Percentiles rank a stretch among this genome's conserved stretches.
Evolutionary conservation across 2,113 vertebrate species (phyloP).

Genomic region (Corydoras maculifer): DNA sequence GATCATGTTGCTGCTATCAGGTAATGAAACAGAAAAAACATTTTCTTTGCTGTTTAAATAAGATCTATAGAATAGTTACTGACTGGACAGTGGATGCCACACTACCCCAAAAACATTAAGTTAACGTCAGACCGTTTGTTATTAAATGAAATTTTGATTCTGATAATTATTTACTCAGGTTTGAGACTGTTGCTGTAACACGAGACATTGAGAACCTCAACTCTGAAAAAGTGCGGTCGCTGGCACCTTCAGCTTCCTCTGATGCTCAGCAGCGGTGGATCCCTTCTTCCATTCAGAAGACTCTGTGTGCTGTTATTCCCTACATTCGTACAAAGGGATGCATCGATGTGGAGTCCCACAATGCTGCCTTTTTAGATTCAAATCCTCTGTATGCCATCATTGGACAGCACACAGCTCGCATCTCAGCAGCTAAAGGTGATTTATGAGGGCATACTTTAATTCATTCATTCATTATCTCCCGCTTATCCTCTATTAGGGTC

Average conservation of each 20-base stretch:
- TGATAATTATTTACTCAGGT: conserved; percentile 57
- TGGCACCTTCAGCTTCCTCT: conserved; percentile 56
- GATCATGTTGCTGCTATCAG: conserved; percentile 55
- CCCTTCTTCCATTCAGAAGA: conserved; percentile 38
- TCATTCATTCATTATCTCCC: too few relatives aligned
- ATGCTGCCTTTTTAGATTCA: conserved; percentile 56
- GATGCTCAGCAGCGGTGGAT: conserved; percentile 12
- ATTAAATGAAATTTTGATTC: too few relatives aligned
- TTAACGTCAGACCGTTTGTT: too few relatives aligned
- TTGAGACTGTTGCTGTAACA: conserved; percentile 65
- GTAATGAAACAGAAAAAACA: conserved; percentile 52
- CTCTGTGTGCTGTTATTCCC: conserved; percentile 49
- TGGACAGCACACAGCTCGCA: conserved; percentile 58
- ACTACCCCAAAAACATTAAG: too few relatives aligned
- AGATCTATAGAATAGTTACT: too few relatives aligned
- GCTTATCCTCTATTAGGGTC: too few relatives aligned
- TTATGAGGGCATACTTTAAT: too few relatives aligned
- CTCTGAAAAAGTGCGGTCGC: conserved; percentile 52
- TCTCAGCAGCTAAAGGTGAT: conserved; percentile 63
- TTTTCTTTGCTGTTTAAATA: too few relatives aligned
- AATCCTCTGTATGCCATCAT: conserved; percentile 52
- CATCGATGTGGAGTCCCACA: conserved; percentile 51
- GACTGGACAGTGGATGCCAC: too few relatives aligned
- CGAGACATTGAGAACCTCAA: conserved; percentile 65
- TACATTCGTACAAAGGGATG: conserved; percentile 61